Conservation (phyloP, 2,888 invertebrate genomes). For the Ophion ellenae region DNA sequence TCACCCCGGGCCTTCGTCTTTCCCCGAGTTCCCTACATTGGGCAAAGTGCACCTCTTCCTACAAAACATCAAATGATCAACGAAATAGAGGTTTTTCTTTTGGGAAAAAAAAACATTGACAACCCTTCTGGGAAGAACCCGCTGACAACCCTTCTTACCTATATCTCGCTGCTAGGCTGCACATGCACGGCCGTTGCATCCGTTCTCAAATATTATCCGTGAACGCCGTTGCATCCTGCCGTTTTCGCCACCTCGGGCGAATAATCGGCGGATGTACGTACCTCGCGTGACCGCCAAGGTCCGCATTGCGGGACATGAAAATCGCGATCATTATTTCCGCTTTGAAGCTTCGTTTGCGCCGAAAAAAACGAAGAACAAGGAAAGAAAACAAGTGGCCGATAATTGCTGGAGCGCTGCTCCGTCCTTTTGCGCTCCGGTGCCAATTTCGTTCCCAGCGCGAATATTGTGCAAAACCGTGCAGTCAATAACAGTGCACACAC, state of each 20-base stretch:
- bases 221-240: not conserved
- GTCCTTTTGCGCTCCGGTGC: slow-evolving; percentile 2
- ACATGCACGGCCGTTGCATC: not conserved
- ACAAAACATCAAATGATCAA: no score
- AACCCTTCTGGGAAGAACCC: no score
- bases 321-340: slow-evolving; percentile 22
- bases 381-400: not conserved
- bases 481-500: slow-evolving; percentile 28
- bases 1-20: no score
- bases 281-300: slow-evolving; percentile 25
- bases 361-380: not conserved
- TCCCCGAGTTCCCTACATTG: no score
- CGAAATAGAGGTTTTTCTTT: no score
- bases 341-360: not conserved
- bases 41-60: no score
- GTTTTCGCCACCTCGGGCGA: slow-evolving; percentile 19
- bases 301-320: slow-evolving; percentile 4
- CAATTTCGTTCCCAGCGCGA: slow-evolving; percentile 13
- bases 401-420: not conserved
- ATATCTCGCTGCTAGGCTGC: not conserved
- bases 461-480: slow-evolving; percentile 17
- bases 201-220: not conserved
- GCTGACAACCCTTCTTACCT: not conserved
- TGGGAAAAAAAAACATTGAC: no score
- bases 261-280: slow-evolving; percentile 21